Base-by-base conservation (phyloP, 2,113 vertebrate species). In the Pitta sordida region DNA sequence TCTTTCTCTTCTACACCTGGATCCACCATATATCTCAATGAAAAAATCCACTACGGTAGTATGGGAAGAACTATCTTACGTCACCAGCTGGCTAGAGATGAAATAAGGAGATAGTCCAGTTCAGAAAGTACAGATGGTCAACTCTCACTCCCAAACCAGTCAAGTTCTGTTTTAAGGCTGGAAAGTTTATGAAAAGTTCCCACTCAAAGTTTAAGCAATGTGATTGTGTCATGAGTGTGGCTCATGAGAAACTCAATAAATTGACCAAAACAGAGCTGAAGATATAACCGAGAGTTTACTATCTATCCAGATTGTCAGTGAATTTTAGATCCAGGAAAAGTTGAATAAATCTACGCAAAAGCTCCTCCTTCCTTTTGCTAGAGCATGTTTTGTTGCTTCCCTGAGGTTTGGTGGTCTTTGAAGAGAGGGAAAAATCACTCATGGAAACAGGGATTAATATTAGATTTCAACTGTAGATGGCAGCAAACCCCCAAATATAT, bases 401-500 rank as follows among this genome's bases (percentile, higher is more conserved):
- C 24, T 78, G 71, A 55, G 27, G 67, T 63, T 7, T 64, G 14
- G 81, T 90, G 32, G 73, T 30, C 41, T 88, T 44, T 51, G 30
- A 89, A 83, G n/a, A 69, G 10, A 7, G 6, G 29, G 14, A 82
- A 24, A 22, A 36, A 32, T 23, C n/a, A 22, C 26, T n/a, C n/a
- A 13, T 7, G 14, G 39, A 60, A 88, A 70, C 63, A 11, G 26
- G 6, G 9, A 71, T 83, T 85, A 94, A 79, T 95, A 87, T 62
- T 75, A 77, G n/a, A 21, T 89, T 97, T 93, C 21, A 97, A 90
- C 98, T 84, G 96, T 89, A 98, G 98, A 83, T 94, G 98, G 98
- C 98, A 98, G 98, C 97, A 98, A 96, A 97, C 13, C 32, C 82
- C 58, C 59, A 97, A 49, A 85, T 90, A 97, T 96, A 80, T 63